A percentile compares a stretch with the other conserved stretches of the same genome.
phyloP scores from a whole-genome alignment of 2,113 vertebrate genomes.

The Alectura lathami region DNA sequence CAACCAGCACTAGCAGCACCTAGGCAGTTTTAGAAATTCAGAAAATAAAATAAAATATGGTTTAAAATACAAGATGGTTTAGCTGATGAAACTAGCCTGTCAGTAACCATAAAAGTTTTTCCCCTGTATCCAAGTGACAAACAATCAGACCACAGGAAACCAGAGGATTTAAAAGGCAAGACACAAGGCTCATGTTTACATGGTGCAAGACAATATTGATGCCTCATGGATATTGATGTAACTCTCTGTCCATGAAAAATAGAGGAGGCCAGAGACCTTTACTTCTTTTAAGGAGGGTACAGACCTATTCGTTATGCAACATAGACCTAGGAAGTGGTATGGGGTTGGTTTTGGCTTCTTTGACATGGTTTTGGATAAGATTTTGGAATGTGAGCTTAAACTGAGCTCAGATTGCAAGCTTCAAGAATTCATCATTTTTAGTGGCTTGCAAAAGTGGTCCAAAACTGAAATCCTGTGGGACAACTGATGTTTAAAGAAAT shows the following conservation, averaged over 20 bases:
- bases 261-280: background rate
- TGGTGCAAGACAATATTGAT: background rate
- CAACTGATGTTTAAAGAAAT: slow-evolving; percentile 54
- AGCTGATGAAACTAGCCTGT: background rate
- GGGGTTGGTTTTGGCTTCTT: slow-evolving; percentile 61
- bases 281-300: slow-evolving; percentile 34
- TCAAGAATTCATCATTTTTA: slow-evolving; percentile 59
- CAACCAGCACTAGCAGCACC: background rate
- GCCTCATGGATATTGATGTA: background rate
- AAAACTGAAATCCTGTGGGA: slow-evolving; percentile 41
- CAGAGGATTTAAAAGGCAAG: background rate
- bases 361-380: slow-evolving; percentile 64
- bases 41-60: background rate
- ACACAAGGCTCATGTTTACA: background rate
- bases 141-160: background rate
- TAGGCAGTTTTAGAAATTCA: background rate
- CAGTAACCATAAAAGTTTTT: background rate
- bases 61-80: background rate
- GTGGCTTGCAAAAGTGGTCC: slow-evolving; percentile 50
- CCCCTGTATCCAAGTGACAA: background rate
- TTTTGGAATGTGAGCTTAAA: slow-evolving; percentile 54
- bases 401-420: slow-evolving; percentile 59
- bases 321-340: slow-evolving; percentile 69
- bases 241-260: background rate
- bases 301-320: slow-evolving; percentile 48